Conservation (phyloP, 2,888 invertebrate genomes). For the Miltochrista miniata region DNA sequence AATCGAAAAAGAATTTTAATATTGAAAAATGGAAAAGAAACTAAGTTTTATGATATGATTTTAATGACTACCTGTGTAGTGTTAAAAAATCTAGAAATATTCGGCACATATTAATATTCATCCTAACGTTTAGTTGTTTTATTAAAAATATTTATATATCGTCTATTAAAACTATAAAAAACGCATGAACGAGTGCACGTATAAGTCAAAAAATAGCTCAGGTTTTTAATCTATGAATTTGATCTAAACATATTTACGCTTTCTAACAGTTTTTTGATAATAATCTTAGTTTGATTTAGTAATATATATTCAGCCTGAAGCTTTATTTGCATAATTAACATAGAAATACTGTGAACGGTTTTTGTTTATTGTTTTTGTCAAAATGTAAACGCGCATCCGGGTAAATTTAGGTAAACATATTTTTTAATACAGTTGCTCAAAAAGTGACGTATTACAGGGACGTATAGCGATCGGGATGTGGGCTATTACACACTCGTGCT, state of each 20-base stretch:
- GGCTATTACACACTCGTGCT: too few species aligned
- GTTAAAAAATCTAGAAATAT: neutral
- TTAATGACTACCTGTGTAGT: neutral
- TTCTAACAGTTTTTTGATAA: constrained; percentile 1
- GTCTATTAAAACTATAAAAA: constrained; percentile 8
- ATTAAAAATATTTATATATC: constrained; percentile 8
- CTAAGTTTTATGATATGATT: too few species aligned
- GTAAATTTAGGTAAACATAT: too few species aligned
- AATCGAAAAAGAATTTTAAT: too few species aligned
- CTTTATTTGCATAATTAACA: constrained; percentile 6
- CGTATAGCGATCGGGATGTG: too few species aligned
- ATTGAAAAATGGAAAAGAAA: too few species aligned
- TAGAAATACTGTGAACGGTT: neutral
- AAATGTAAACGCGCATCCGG: neutral
- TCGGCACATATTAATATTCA: neutral
- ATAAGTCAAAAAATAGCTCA: constrained; percentile 7
- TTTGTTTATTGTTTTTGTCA: neutral
- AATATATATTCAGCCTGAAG: neutral
- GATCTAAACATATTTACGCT: constrained; percentile 4
- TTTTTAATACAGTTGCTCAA: too few species aligned
- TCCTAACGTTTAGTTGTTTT: neutral
- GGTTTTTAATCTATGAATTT: constrained; percentile 2
- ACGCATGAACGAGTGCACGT: constrained; percentile 8
- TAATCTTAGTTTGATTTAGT: neutral
- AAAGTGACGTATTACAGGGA: too few species aligned